Evolutionary conservation across 2,888 invertebrate genomes (phyloP), one percentile per base, ranked within the genome.

Genomic region (Phytoseiulus persimilis): DNA sequence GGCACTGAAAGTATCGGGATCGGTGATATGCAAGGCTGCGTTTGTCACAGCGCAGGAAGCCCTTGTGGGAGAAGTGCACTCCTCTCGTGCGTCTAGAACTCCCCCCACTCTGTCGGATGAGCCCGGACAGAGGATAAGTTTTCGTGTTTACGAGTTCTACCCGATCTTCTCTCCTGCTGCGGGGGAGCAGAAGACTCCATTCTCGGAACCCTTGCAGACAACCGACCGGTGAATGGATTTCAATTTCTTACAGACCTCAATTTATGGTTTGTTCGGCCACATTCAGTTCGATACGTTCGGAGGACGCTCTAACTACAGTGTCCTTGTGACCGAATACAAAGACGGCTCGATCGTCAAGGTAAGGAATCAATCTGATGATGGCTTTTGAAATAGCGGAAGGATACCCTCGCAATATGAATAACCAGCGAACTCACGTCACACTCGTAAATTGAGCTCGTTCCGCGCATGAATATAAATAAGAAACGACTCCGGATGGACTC

Each of bases 251-350:
- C 87, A 87, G 87, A 87, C 87, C 28, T 87, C 87, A 33, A 87
- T 87, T 28, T 31, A 87, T n/a, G 87, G 87, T 11, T 23, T 87
- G 45, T 87, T 87, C 45, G 87, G 87, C 32, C 32, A 87, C 33
- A 87, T 87, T n/a, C 87, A 87, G 39, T 87, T 87, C 32, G 87
- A 87, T 87, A 87, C 87, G 45, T 87, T 87, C 45, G 87, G 87
- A 87, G 87, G n/a, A 45, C 32, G 87, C n/a, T 87, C 87, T 28
- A 87, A 87, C 33, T 87, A 39, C 87, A 87, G 87, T 45, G 33
- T 45, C 87, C 45, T 87, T 18, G 87, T 87, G 0, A 87, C 87
- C 33, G 87, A 87, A 32, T 45, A 87, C 87, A 87, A 87, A 87
- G 39, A 87, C 33, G 87, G 87, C 5, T 39, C 87, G 18, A 87